Percentiles rank a stretch among this genome's conserved stretches.
These are phyloP conservation scores for Montifringilla adamsi DNA, from an alignment of 2,113 vertebrate genomes.

Conservation along the genomic window DNA sequence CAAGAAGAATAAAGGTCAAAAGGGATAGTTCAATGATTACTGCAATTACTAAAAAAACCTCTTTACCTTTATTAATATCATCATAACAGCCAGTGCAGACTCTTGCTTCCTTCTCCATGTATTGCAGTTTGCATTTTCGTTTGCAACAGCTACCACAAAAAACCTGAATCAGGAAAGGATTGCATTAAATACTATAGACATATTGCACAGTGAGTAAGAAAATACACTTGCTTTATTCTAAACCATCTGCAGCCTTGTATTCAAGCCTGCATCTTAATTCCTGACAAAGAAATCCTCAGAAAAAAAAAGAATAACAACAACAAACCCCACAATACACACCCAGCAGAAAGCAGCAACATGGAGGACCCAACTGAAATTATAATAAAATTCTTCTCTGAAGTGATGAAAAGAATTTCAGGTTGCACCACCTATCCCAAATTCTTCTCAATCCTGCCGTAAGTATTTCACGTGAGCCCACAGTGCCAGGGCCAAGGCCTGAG, in stretches of 20 bases:
- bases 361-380: not conserved
- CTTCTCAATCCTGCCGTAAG: accelerated
- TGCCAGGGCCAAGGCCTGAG: not conserved
- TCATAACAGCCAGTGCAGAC: conserved; percentile 89
- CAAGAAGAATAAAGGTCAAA: not conserved
- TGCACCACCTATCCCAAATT: not conserved
- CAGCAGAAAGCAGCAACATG: not conserved
- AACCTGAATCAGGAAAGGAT: conserved; percentile 76
- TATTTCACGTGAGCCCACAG: not conserved
- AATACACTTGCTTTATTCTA: not conserved
- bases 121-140: conserved; percentile 89
- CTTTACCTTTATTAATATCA: conserved; percentile 87
- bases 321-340: accelerated
- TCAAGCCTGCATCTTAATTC: not conserved
- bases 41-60: not conserved
- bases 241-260: not conserved
- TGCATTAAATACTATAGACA: not conserved
- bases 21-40: not conserved
- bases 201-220: not conserved
- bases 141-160: conserved; percentile 93
- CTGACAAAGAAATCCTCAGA: not conserved
- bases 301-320: not conserved
- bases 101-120: conserved; percentile 94
- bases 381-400: not conserved
- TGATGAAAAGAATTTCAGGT: not conserved